Percentiles rank a stretch among this genome's conserved stretches.
phyloP scores from a whole-genome alignment of 1,140 invertebrate species.

The Orussus abietinus region DNA sequence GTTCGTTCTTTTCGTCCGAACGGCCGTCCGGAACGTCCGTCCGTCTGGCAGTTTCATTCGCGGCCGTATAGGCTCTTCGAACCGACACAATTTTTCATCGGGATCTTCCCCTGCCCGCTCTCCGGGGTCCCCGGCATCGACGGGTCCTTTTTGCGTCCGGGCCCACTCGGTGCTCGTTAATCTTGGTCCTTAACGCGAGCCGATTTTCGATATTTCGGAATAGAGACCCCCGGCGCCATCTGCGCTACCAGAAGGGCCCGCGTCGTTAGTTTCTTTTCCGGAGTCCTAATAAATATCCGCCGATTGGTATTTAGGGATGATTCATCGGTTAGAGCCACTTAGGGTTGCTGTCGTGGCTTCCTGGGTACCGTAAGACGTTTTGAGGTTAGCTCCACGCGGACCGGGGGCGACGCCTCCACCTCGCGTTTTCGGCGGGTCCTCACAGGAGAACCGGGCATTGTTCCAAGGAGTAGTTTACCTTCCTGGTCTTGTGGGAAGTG shows the following conservation, averaged over 20 bases:
- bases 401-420: no score
- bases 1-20: conserved; percentile 32
- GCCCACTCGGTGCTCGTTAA: conserved; percentile 2
- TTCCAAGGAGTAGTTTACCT: no score
- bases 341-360: no score
- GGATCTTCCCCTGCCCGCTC: conserved; percentile 10
- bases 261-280: no score
- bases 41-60: conserved; percentile 36
- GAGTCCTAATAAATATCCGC: no score
- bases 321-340: no score
- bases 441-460: no score
- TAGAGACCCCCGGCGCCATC: conserved; percentile 24
- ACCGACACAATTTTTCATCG: conserved; percentile 9
- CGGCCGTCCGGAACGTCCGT: conserved; percentile 30
- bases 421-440: no score
- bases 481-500: background rate
- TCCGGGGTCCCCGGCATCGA: conserved; percentile 3
- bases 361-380: no score
- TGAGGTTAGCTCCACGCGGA: no score
- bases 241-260: no score
- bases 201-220: conserved; percentile 8
- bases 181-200: background rate
- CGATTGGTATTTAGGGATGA: no score
- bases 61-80: conserved; percentile 1
- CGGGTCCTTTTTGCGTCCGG: background rate